phyloP scores from a whole-genome alignment of 2,888 invertebrate species.

The Cepaea hortensis region DNA sequence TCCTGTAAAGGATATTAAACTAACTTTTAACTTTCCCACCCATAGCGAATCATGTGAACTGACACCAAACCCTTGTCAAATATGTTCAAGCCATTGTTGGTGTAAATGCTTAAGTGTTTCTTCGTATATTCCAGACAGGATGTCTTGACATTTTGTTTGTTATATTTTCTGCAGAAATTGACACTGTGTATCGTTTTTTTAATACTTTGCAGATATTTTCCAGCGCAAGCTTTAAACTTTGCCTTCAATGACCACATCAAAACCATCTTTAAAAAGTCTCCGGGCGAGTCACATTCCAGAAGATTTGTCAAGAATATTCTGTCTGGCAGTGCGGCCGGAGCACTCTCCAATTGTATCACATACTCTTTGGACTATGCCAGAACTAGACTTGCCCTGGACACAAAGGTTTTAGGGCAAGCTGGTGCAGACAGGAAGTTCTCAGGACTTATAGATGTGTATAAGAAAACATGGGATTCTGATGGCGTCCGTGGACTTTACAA shows the following conservation, averaged over 20 bases:
- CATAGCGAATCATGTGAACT: too few relatives aligned
- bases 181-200: background rate
- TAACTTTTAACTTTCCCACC: too few relatives aligned
- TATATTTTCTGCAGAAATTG: background rate
- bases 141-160: background rate
- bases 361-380: slow-evolving; percentile 76
- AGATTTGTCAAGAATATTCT: slow-evolving; percentile 85
- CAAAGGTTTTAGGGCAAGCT: slow-evolving; percentile 67
- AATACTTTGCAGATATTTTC: slow-evolving; percentile 78
- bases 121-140: too few relatives aligned
- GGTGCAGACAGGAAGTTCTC: slow-evolving; percentile 86
- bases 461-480: slow-evolving; percentile 73
- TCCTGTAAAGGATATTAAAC: too few relatives aligned
- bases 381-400: slow-evolving; percentile 75
- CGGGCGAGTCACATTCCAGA: slow-evolving; percentile 65
- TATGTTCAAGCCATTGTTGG: too few relatives aligned
- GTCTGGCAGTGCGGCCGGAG: slow-evolving; percentile 75
- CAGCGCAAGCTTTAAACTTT: slow-evolving; percentile 77
- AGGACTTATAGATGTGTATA: slow-evolving; percentile 82
- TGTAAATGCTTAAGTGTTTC: too few relatives aligned
- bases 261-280: slow-evolving; percentile 81
- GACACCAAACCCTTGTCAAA: too few relatives aligned
- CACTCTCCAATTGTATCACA: slow-evolving; percentile 74
- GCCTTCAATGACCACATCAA: slow-evolving; percentile 88
- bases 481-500: slow-evolving; percentile 76